These are phyloP conservation scores for Sylvia borin DNA, from an alignment of 2,797 vertebrate genomes.

Conservation along the genomic window DNA sequence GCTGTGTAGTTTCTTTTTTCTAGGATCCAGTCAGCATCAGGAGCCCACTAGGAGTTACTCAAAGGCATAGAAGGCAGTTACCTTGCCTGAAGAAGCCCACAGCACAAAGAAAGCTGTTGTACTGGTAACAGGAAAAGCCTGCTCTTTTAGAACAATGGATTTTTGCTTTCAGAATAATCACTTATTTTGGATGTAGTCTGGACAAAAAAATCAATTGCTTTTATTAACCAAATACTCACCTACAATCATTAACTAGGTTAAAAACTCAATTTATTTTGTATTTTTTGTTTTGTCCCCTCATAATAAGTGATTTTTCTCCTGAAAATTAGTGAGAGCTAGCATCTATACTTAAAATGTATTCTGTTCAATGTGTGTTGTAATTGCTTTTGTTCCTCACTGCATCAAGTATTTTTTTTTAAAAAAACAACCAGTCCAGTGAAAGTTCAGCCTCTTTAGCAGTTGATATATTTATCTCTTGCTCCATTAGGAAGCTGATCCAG, in stretches of 20 bases:
- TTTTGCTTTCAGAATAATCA: not conserved
- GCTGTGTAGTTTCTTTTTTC: not conserved
- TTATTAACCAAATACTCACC: not conserved
- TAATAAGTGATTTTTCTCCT: not conserved
- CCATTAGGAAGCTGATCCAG: slow-evolving; percentile 31
- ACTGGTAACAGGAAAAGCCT: not conserved
- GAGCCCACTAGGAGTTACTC: not conserved
- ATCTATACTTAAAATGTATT: not conserved
- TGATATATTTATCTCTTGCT: slow-evolving; percentile 43
- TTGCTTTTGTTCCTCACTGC: not conserved
- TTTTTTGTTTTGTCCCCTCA: not conserved
- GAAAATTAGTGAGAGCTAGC: not conserved
- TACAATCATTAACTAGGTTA: not conserved
- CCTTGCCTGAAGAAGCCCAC: not conserved
- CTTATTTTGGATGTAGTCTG: not conserved
- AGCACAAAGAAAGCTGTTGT: not conserved
- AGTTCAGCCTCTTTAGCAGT: not conserved
- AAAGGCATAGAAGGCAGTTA: not conserved
- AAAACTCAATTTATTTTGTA: not conserved
- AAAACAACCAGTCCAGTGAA: not conserved
- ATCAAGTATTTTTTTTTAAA: not conserved
- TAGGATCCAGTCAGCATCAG: not conserved
- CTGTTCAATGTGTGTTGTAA: not conserved
- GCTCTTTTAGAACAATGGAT: not conserved
- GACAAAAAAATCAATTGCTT: not conserved